A percentile compares a stretch with the other conserved stretches of the same genome.
Conservation (phyloP, 1,140 invertebrate species). For the Matsumurasca onukii region DNA sequence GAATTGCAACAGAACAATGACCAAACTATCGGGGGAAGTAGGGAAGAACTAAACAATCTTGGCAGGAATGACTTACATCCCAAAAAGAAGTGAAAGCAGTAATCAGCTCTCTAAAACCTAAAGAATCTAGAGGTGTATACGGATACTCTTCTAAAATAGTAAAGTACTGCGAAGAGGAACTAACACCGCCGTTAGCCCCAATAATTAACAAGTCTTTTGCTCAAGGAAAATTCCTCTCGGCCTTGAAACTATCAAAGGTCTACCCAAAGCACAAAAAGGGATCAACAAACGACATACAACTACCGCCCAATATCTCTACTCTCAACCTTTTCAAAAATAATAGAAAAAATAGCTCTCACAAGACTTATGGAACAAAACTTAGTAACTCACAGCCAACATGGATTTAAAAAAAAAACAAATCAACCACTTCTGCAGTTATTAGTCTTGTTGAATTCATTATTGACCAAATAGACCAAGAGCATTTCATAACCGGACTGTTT, state of each 20-base stretch:
- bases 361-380: not conserved
- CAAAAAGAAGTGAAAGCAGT: not conserved
- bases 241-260: slow-evolving; percentile 2
- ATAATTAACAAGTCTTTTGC: not conserved
- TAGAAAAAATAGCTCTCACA: not conserved
- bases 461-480: not conserved
- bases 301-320: not conserved
- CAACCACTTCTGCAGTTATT: not conserved
- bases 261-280: slow-evolving; percentile 12
- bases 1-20: not conserved
- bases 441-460: not conserved
- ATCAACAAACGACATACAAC: not conserved
- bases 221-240: not conserved
- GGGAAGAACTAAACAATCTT: not conserved
- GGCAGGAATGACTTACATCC: not conserved
- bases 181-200: not conserved
- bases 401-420: not conserved
- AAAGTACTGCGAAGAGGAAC: not conserved
- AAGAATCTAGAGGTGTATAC: not conserved
- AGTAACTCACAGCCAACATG: not conserved
- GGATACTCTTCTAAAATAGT: not conserved
- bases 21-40: not conserved
- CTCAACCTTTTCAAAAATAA: slow-evolving; percentile 3
- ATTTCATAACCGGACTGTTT: not conserved
- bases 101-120: not conserved